A percentile compares a stretch with the other conserved stretches of the same genome.
These are phyloP conservation scores for Phania funesta DNA, from an alignment of 2,888 invertebrate species.

Conservation along the genomic window DNA sequence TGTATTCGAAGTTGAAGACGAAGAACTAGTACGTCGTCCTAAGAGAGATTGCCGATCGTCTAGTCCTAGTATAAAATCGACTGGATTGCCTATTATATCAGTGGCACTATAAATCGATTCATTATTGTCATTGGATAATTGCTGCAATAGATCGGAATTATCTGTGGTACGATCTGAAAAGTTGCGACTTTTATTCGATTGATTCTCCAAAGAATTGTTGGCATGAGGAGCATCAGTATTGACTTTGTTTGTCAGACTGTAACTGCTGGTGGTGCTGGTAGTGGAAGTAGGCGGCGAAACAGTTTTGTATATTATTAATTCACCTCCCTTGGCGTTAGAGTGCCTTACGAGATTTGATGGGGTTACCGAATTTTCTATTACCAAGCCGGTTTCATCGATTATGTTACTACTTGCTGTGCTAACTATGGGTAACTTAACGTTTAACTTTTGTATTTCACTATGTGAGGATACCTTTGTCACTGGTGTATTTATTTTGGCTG, in stretches of 20 bases:
- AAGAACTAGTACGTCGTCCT: slow-evolving; percentile 70
- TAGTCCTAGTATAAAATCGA: slow-evolving; percentile 72
- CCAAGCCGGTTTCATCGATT: slow-evolving; percentile 56
- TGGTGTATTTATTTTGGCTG: slow-evolving; percentile 46
- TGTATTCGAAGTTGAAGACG: background rate
- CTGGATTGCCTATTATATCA: slow-evolving; percentile 62
- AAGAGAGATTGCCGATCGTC: slow-evolving; percentile 72
- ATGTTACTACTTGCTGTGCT: slow-evolving; percentile 72
- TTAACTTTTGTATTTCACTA: slow-evolving; percentile 64
- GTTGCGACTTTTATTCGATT: slow-evolving; percentile 74
- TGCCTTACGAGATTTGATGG: slow-evolving; percentile 65
- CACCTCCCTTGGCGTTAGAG: slow-evolving; percentile 70
- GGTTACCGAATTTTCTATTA: slow-evolving; percentile 70
- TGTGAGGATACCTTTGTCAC: slow-evolving; percentile 34
- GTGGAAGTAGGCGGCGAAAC: slow-evolving; percentile 75
- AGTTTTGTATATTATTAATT: slow-evolving; percentile 75
- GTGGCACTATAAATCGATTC: slow-evolving; percentile 77
- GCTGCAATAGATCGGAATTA: slow-evolving; percentile 76
- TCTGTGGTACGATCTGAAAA: slow-evolving; percentile 68
- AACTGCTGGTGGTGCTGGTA: slow-evolving; percentile 73
- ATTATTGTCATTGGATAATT: slow-evolving; percentile 75
- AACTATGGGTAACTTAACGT: slow-evolving; percentile 71
- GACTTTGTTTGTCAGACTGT: slow-evolving; percentile 62
- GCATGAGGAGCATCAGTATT: slow-evolving; percentile 71
- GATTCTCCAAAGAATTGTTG: slow-evolving; percentile 71